Percentiles rank a stretch among this genome's conserved stretches.
phyloP scores from a whole-genome alignment of 2,113 vertebrate species.

The Lamprologus sp. region DNA sequence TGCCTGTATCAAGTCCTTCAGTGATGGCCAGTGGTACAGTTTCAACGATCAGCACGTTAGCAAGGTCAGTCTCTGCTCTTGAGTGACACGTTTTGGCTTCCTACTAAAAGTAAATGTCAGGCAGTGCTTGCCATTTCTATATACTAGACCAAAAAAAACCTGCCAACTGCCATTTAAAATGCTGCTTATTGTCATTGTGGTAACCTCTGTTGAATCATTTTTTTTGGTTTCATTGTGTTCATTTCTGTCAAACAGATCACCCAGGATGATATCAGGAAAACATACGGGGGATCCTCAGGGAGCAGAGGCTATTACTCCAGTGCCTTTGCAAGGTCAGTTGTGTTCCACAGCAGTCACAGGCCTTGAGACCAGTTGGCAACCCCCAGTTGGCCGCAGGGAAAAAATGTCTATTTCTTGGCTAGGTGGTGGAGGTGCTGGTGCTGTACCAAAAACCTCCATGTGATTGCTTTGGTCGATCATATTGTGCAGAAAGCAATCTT shows the following conservation, averaged over 20 bases:
- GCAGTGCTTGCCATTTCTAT: not conserved
- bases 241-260: slow-evolving; percentile 79
- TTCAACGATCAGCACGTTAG: slow-evolving; percentile 99
- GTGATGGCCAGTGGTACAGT: slow-evolving; percentile 97
- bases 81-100: not conserved
- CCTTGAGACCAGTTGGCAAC: not conserved
- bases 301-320: slow-evolving; percentile 96
- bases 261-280: slow-evolving; percentile 98
- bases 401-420: not conserved
- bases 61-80: slow-evolving; percentile 76
- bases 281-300: slow-evolving; percentile 92
- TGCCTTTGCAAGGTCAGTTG: slow-evolving; percentile 93
- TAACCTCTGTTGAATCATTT: not conserved
- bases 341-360: not conserved
- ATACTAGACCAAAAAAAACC: not conserved
- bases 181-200: not conserved
- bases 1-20: slow-evolving; percentile 97
- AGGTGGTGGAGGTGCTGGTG: not conserved
- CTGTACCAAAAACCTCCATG: not conserved
- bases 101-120: not conserved
- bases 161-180: not conserved
- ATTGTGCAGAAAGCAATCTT: not conserved
- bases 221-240: not conserved
- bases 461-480: not conserved
- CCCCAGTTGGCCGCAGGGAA: not conserved